Evolutionary conservation across 92 coral and sea anemone genomes (phyloP).

Genomic region (Actinostola sp.): DNA sequence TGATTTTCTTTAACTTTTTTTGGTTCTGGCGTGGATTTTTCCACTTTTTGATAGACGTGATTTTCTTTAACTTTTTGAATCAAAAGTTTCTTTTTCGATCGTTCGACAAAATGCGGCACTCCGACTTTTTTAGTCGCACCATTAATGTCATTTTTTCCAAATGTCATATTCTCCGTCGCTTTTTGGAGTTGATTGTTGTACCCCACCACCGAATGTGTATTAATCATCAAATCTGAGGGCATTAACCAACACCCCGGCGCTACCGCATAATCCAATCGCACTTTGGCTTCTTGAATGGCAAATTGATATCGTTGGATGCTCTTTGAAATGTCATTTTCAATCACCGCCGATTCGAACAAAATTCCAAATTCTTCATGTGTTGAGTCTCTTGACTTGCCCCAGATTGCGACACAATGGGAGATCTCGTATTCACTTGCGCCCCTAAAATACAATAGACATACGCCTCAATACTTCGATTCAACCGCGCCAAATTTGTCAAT

Average conservation of each 20-base stretch:
- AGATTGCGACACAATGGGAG: neutral
- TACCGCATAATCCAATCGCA: neutral
- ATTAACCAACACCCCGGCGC: slow-evolving; percentile 7
- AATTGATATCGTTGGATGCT: too few relatives aligned
- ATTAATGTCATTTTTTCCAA: slow-evolving; percentile 10
- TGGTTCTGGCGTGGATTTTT: too few relatives aligned
- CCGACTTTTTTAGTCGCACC: too few relatives aligned
- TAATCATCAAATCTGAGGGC: neutral
- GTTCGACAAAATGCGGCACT: slow-evolving; percentile 11
- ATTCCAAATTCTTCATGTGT: slow-evolving; percentile 1
- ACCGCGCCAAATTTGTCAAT: neutral
- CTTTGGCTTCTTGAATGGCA: slow-evolving; percentile 5
- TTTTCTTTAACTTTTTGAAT: too few relatives aligned
- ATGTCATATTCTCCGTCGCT: neutral
- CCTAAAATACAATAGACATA: slow-evolving; percentile 17
- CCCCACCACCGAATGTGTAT: slow-evolving; percentile 19
- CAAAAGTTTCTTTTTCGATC: too few relatives aligned
- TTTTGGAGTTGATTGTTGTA: slow-evolving; percentile 21
- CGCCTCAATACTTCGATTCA: slow-evolving; percentile 17
- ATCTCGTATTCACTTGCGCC: slow-evolving; percentile 16
- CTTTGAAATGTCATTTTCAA: neutral
- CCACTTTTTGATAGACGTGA: too few relatives aligned
- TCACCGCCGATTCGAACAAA: slow-evolving; percentile 12
- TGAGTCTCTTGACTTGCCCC: slow-evolving; percentile 12
- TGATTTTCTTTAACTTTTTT: too few relatives aligned